Base-by-base conservation (phyloP, 2,113 vertebrate genomes). In the Promerops cafer region DNA sequence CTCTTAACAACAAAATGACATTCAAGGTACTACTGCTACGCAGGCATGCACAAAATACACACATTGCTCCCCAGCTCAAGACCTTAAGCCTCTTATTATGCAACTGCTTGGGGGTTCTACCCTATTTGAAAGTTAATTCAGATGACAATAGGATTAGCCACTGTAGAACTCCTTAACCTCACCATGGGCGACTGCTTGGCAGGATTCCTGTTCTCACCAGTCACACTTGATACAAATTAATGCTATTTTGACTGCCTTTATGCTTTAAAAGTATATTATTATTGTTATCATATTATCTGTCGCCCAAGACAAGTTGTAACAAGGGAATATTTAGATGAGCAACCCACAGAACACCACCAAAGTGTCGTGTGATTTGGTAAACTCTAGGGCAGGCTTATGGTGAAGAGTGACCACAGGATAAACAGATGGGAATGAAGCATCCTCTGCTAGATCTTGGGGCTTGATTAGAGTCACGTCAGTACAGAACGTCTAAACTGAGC, bases 91-190 rank as follows among this genome's bases (percentile, higher is more conserved):
- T 87, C 75, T 93, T 87, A 68, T 83, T 71, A 66, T 91, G 89
- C 94, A 96, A 89, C 93, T 82, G 66, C 89, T 81, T 23, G 40
- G 61, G 47, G 35, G 40, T 47, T 80, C 86, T 68, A 63, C 31
- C 71, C 65, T 72, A 30, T 93, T 96, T 96, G 93, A 96, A 96
- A 97, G 81, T 95, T 95, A 97, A 97, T 97, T 97, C 82, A 89
- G 85, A 93, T 95, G 96, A 96, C 97, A 97, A 97, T 80, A 96
- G 95, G 97, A 98, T 98, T 97, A 97, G 80, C 96, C 95, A 93
- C 92, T 56, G 79, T 44, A 83, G 87, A 97, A 95, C 75, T 97
- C 97, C 96, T 95, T 92, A 90, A 78, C 59, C 75, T 96, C 92
- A 78, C 2, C 16, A 84, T 77, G 82, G 92, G 92, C 12, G 23